Percentiles rank a stretch among this genome's conserved stretches.
Conservation (phyloP, 2,113 vertebrate genomes). For the Bambusicola thoracicus region DNA sequence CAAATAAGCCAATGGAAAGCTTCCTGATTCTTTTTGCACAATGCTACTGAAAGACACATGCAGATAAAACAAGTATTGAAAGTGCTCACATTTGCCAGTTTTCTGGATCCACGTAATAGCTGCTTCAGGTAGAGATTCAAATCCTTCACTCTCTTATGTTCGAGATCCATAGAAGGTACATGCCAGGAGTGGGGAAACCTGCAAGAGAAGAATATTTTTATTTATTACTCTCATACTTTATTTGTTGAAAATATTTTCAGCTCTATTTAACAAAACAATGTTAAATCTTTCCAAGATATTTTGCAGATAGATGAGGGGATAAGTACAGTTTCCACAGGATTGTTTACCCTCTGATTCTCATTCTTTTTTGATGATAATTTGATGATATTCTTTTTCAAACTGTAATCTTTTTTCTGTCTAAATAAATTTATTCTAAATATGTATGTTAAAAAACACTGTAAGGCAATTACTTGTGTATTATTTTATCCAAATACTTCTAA, state of each 20-base stretch:
- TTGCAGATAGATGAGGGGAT: background rate
- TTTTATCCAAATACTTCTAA: background rate
- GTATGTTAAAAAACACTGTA: background rate
- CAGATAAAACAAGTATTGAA: background rate
- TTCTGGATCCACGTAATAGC: slow-evolving; percentile 77
- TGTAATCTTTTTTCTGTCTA: background rate
- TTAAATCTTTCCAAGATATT: background rate
- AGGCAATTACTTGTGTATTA: background rate
- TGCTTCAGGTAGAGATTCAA: slow-evolving; percentile 86
- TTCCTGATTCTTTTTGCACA: background rate
- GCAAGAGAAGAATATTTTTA: background rate
- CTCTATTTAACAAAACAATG: background rate
- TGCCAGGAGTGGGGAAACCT: slow-evolving; percentile 85
- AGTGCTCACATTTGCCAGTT: slow-evolving; percentile 67
- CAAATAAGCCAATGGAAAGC: background rate
- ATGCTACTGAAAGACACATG: background rate
- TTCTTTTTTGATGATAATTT: background rate
- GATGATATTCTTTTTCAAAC: background rate
- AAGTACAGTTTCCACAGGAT: background rate
- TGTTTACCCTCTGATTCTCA: background rate
- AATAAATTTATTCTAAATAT: background rate
- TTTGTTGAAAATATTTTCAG: background rate
- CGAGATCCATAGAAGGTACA: slow-evolving; percentile 73
- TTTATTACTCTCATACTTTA: background rate
- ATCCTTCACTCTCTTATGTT: slow-evolving; percentile 77